Percentiles rank a stretch among this genome's conserved stretches.
These are phyloP conservation scores for Ophiodon elongatus DNA, from an alignment of 2,113 vertebrate genomes.

Conservation along the genomic window DNA sequence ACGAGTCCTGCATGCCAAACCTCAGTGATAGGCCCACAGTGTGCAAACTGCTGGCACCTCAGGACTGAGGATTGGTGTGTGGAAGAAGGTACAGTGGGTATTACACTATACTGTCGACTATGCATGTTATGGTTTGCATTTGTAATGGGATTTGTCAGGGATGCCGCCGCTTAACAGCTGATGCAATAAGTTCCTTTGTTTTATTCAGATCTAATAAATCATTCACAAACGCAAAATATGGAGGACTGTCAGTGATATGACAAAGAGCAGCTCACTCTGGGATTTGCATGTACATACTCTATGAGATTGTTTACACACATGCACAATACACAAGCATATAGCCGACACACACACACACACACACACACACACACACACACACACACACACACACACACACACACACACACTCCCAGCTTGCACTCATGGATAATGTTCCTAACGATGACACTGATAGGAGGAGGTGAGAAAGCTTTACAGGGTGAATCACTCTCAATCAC, in stretches of 20 bases:
- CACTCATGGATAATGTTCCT: slow-evolving; percentile 57
- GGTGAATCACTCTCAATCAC: slow-evolving; percentile 67
- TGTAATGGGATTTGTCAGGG: slow-evolving; percentile 36
- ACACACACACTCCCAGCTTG: slow-evolving; percentile 26
- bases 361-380: slow-evolving; percentile 12
- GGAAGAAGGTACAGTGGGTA: slow-evolving; percentile 54
- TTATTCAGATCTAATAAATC: slow-evolving; percentile 36
- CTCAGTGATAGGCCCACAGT: slow-evolving; percentile 68
- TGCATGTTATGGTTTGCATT: slow-evolving; percentile 56
- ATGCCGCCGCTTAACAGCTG: slow-evolving; percentile 13
- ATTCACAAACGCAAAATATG: slow-evolving; percentile 42
- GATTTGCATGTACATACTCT: slow-evolving; percentile 16
- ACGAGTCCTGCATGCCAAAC: slow-evolving; percentile 74
- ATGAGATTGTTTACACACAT: background rate
- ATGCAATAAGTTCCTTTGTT: slow-evolving; percentile 17
- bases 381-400: slow-evolving; percentile 12
- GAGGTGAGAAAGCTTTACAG: slow-evolving; percentile 58
- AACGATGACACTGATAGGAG: slow-evolving; percentile 53
- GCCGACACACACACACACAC: slow-evolving; percentile 8
- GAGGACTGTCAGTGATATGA: slow-evolving; percentile 17
- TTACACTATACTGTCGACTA: slow-evolving; percentile 67
- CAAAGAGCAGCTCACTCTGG: slow-evolving; percentile 1
- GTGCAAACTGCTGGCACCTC: slow-evolving; percentile 73
- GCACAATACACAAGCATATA: slow-evolving; percentile 1
- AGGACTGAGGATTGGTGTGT: slow-evolving; percentile 54